These are phyloP conservation scores for Alviniconcha strummeri DNA, from an alignment of 2,888 invertebrate genomes.

Conservation along the genomic window DNA sequence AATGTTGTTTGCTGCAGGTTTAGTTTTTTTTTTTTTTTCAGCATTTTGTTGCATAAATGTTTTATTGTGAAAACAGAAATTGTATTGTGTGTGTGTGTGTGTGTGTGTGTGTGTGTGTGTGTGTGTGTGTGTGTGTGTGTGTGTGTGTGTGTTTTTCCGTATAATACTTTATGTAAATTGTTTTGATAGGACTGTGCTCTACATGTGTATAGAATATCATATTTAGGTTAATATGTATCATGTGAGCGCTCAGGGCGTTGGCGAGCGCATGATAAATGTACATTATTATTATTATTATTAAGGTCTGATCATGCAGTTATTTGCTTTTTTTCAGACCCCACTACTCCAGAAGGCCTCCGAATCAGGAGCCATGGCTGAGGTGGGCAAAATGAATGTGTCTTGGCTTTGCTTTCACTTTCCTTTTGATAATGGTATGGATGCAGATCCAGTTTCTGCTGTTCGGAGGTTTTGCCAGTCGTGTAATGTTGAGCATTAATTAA, in stretches of 20 bases:
- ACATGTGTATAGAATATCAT: neutral
- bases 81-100: neutral
- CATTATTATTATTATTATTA: no score
- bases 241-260: no score
- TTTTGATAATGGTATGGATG: no score
- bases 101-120: neutral
- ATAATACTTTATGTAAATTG: neutral
- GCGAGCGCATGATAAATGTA: no score
- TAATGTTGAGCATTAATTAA: no score
- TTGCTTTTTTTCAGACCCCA: neutral
- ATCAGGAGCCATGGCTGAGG: constrained; percentile 27
- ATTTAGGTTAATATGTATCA: neutral
- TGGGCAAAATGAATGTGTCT: neutral
- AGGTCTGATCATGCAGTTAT: no score
- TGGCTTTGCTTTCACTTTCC: no score
- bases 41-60: neutral
- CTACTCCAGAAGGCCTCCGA: constrained; percentile 14
- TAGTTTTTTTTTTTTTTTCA: neutral
- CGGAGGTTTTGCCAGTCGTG: no score
- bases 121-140: constrained; percentile 7
- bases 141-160: neutral
- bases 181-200: neutral
- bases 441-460: no score
- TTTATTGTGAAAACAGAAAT: neutral
- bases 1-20: no score